Percentiles rank a stretch among this genome's conserved stretches.
These are phyloP conservation scores for Arenaria interpres DNA, from an alignment of 2,113 vertebrate genomes.

Conservation along the genomic window DNA sequence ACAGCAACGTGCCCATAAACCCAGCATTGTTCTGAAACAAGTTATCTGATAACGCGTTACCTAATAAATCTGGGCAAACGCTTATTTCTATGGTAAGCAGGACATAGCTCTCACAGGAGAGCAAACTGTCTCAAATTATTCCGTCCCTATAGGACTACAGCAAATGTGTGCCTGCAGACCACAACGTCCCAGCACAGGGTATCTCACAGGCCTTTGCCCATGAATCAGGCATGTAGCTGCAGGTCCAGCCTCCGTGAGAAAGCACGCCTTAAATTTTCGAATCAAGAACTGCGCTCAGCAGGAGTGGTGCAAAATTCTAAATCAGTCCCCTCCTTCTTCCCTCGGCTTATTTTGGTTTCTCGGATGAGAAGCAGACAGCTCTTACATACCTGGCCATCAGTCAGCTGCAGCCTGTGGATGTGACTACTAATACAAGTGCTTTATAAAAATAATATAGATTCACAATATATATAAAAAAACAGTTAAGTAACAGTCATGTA, in stretches of 20 bases:
- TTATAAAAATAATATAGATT: background rate
- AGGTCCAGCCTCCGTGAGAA: background rate
- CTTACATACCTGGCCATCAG: background rate
- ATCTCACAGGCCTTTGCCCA: background rate
- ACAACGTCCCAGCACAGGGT: rapidly evolving
- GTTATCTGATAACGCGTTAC: rapidly evolving
- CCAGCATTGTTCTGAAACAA: background rate
- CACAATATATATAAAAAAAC: background rate
- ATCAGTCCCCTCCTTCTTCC: background rate
- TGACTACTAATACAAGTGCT: background rate
- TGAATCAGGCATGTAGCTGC: background rate
- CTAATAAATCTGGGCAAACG: background rate
- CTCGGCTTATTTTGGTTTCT: background rate
- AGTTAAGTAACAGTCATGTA: background rate
- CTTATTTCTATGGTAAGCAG: background rate
- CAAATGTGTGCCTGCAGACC: rapidly evolving
- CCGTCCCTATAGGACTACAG: background rate
- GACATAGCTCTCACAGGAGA: background rate
- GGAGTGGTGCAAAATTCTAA: background rate
- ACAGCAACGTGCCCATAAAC: background rate
- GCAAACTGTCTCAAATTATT: background rate
- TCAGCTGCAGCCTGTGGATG: background rate
- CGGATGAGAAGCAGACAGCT: background rate
- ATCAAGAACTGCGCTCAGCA: background rate
- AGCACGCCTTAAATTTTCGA: background rate